Evolutionary conservation across 1,140 invertebrate species (phyloP).

Genomic region (Euura lappo): DNA sequence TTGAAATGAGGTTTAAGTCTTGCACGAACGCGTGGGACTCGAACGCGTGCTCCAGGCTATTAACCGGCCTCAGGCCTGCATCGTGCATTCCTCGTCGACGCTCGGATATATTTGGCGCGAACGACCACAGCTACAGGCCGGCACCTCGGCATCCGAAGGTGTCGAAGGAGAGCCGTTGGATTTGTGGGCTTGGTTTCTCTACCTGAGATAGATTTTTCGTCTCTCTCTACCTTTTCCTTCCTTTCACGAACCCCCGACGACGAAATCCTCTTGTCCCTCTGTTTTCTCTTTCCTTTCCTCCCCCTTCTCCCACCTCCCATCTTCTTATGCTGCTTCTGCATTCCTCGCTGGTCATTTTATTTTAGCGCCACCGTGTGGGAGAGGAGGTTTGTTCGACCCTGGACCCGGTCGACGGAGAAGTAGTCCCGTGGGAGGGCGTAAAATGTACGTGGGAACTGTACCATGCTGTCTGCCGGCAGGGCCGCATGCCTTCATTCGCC

Average conservation of each 20-base stretch:
- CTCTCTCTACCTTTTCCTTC: conserved; percentile 15
- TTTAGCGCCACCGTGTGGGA: conserved; percentile 50
- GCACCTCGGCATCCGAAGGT: neutral
- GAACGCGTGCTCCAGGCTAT: neutral
- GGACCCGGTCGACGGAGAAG: neutral
- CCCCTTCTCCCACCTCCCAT: conserved; percentile 18
- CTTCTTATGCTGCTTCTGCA: conserved; percentile 41
- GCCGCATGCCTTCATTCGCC: conserved; percentile 8
- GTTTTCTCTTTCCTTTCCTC: conserved; percentile 23
- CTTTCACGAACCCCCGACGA: neutral
- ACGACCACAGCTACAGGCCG: neutral
- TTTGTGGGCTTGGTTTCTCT: neutral
- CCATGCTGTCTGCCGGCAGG: conserved; percentile 11
- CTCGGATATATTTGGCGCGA: conserved; percentile 3
- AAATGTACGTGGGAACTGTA: conserved; percentile 55
- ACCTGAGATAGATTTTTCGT: conserved; percentile 18
- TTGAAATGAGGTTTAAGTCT: neutral
- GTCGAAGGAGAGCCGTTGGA: neutral
- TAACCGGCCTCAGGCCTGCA: neutral
- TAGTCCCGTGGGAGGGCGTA: conserved; percentile 28
- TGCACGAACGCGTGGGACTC: neutral
- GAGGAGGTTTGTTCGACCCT: conserved; percentile 8
- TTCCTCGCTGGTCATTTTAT: conserved; percentile 53
- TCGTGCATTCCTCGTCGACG: conserved; percentile 3
- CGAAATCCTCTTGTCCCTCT: neutral